phyloP scores from a whole-genome alignment of 2,797 vertebrate genomes.

The Gymnoscopelus microlampas region DNA sequence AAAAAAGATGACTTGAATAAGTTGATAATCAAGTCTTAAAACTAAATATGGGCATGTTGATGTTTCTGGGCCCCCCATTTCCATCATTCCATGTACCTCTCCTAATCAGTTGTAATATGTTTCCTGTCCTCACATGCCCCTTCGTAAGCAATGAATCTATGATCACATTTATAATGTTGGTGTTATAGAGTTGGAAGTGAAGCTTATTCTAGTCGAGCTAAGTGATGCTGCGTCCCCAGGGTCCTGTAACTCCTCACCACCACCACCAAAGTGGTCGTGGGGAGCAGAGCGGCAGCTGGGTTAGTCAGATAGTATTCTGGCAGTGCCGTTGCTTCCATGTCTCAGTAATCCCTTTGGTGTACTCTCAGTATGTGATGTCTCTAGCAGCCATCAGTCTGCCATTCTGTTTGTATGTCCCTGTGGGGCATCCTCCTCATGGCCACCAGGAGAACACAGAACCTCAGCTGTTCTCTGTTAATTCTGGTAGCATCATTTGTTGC shows the following conservation, averaged over 20 bases:
- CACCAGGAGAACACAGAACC: conserved; percentile 3
- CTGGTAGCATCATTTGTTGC: conserved; percentile 38
- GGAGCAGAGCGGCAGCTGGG: conserved; percentile 38
- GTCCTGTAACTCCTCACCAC: conserved; percentile 20
- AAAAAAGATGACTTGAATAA: too few species aligned
- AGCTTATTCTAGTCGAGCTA: too few species aligned
- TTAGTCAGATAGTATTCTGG: conserved; percentile 19
- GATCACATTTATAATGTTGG: too few species aligned
- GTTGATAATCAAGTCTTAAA: background rate
- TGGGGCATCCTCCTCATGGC: conserved; percentile 19
- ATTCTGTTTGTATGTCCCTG: conserved; percentile 13
- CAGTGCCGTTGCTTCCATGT: conserved; percentile 9
- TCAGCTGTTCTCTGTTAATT: conserved; percentile 50
- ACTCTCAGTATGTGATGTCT: conserved; percentile 21
- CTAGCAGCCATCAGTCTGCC: conserved; percentile 13
- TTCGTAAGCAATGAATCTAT: too few species aligned
- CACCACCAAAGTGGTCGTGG: conserved; percentile 4
- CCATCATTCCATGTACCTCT: too few species aligned
- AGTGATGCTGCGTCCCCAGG: conserved; percentile 2
- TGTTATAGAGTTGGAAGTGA: too few species aligned
- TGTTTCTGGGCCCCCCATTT: background rate
- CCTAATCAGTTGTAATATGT: too few species aligned
- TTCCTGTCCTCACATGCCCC: too few species aligned
- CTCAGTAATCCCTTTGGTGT: conserved; percentile 28
- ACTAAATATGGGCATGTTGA: conserved; percentile 59